phyloP scores from a whole-genome alignment of 2,797 vertebrate species.

The Cyclopterus lumpus region DNA sequence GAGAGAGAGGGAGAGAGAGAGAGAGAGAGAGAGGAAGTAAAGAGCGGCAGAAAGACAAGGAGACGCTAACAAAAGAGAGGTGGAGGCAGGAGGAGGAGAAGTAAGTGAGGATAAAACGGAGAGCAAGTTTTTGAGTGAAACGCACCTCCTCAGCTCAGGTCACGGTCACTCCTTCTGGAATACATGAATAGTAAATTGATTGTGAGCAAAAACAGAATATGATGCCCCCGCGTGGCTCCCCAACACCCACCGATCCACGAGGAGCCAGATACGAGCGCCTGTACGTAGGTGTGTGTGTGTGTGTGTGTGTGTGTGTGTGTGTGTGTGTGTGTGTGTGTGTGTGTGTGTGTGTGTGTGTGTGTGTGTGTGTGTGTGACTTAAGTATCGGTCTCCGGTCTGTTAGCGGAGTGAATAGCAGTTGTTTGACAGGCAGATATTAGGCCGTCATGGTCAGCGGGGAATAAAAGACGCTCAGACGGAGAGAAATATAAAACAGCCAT shows the following conservation, averaged over 20 bases:
- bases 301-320: no score
- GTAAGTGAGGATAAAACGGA: constrained; percentile 50
- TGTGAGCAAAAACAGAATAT: constrained; percentile 75
- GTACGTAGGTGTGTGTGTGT: constrained; percentile 69
- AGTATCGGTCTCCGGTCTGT: constrained; percentile 76
- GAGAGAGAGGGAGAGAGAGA: no score
- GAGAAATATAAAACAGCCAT: constrained; percentile 83
- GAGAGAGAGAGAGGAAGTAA: constrained; percentile 55
- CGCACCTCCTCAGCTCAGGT: constrained; percentile 75
- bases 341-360: constrained; percentile 65
- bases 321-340: constrained; percentile 72
- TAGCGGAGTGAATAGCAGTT: constrained; percentile 69
- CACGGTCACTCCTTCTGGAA: constrained; percentile 77
- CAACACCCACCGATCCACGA: constrained; percentile 74
- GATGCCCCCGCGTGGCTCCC: constrained; percentile 73
- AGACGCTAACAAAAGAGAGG: constrained; percentile 51
- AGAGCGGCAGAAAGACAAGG: constrained; percentile 32
- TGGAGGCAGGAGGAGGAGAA: constrained; percentile 35
- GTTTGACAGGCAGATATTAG: constrained; percentile 87
- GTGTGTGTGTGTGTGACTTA: constrained; percentile 70
- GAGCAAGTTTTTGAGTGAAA: constrained; percentile 71
- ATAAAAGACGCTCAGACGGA: constrained; percentile 76
- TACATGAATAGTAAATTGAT: constrained; percentile 84
- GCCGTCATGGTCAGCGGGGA: constrained; percentile 78
- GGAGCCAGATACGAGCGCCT: constrained; percentile 49